These are phyloP conservation scores for Sussaba pulchella DNA, from an alignment of 2,888 invertebrate species.

Conservation along the genomic window DNA sequence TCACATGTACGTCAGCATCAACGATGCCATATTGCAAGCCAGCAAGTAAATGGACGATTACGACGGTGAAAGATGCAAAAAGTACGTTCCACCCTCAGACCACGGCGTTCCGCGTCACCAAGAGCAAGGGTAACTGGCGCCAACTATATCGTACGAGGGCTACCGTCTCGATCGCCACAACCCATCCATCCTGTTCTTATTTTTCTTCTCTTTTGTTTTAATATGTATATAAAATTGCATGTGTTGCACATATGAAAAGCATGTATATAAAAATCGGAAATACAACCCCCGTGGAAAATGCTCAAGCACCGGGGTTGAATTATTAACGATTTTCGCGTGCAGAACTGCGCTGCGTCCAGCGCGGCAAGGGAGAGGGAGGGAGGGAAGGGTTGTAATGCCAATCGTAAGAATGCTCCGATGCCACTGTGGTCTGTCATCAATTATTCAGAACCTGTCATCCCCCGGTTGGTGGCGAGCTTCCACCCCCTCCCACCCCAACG, in stretches of 20 bases:
- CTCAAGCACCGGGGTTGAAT: slow-evolving; percentile 63
- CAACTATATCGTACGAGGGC: slow-evolving; percentile 53
- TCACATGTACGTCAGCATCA: slow-evolving; percentile 1
- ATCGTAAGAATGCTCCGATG: slow-evolving; percentile 81
- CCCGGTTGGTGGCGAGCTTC: slow-evolving; percentile 68
- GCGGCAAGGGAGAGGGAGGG: slow-evolving; percentile 36
- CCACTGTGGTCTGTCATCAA: slow-evolving; percentile 71
- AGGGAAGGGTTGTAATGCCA: slow-evolving; percentile 72
- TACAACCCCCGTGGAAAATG: slow-evolving; percentile 59
- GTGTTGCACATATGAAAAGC: too few relatives aligned
- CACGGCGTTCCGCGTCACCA: slow-evolving; percentile 19
- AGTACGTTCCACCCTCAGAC: slow-evolving; percentile 49
- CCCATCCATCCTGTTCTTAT: neutral
- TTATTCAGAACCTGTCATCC: slow-evolving; percentile 81
- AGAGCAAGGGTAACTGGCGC: slow-evolving; percentile 61
- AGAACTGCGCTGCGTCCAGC: slow-evolving; percentile 34
- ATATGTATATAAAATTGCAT: neutral
- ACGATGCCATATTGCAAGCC: neutral
- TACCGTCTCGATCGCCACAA: neutral
- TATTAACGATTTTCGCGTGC: slow-evolving; percentile 60
- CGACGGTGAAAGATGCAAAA: slow-evolving; percentile 22
- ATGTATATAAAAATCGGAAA: slow-evolving; percentile 55
- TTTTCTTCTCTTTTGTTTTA: neutral
- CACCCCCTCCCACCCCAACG: neutral
- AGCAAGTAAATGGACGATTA: slow-evolving; percentile 22